Conservation (phyloP, 1,140 invertebrate species). For the Formica selysi region DNA sequence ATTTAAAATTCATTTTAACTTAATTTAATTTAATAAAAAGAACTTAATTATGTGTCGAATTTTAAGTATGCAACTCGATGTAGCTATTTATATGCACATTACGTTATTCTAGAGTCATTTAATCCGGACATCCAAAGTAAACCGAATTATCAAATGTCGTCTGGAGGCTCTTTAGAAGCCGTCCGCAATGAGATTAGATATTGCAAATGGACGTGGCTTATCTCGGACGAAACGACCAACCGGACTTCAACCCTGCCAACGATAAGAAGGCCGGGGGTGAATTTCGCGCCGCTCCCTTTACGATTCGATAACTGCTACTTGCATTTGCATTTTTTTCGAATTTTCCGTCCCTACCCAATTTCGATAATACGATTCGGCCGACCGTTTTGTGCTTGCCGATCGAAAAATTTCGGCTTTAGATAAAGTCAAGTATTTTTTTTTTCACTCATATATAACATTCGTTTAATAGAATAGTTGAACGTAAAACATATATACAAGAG, state of each 20-base stretch:
- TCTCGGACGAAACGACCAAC: constrained; percentile 66
- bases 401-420: constrained; percentile 23
- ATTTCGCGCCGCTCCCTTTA: constrained; percentile 67
- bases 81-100: neutral
- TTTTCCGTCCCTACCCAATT: constrained; percentile 57
- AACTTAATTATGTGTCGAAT: neutral
- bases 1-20: neutral
- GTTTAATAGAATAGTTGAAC: constrained; percentile 24
- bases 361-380: constrained; percentile 48
- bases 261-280: constrained; percentile 62
- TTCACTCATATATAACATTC: neutral
- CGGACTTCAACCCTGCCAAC: constrained; percentile 60
- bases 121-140: constrained; percentile 14
- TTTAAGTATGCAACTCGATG: neutral
- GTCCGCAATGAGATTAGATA: constrained; percentile 76
- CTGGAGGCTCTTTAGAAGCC: constrained; percentile 64
- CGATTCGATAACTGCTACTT: constrained; percentile 63
- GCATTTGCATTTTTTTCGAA: constrained; percentile 73
- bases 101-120: constrained; percentile 2
- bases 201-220: constrained; percentile 75
- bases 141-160: constrained; percentile 38
- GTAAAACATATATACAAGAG: too few species aligned
- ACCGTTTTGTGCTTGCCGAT: neutral
- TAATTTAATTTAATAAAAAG: neutral
- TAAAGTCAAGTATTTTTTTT: constrained; percentile 2